These are phyloP conservation scores for Brassicogethes aeneus DNA, from an alignment of 2,888 invertebrate species.

Conservation along the genomic window DNA sequence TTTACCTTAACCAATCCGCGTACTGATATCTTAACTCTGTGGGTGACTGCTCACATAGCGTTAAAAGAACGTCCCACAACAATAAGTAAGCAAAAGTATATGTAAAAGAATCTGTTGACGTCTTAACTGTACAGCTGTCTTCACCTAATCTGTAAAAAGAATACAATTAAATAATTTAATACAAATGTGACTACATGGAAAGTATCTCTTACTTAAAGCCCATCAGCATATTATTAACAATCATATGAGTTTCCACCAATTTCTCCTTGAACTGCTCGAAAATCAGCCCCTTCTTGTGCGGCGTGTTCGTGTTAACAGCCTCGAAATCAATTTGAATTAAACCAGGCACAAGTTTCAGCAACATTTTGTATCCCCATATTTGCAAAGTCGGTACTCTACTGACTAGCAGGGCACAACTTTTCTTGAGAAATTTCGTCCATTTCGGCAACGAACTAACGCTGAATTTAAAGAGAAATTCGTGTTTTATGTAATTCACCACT, in stretches of 20 bases:
- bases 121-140: slow-evolving; percentile 47
- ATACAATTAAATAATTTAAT: slow-evolving; percentile 9
- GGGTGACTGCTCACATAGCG: slow-evolving; percentile 56
- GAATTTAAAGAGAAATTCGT: slow-evolving; percentile 26
- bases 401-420: slow-evolving; percentile 36
- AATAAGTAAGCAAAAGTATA: slow-evolving; percentile 62
- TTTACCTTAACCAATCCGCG: slow-evolving; percentile 55
- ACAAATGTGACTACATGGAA: too few species aligned
- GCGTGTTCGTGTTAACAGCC: slow-evolving; percentile 38
- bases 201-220: slow-evolving; percentile 43
- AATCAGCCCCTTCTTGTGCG: slow-evolving; percentile 37
- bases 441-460: slow-evolving; percentile 29
- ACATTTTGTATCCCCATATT: slow-evolving; percentile 42
- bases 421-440: slow-evolving; percentile 37
- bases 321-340: slow-evolving; percentile 42
- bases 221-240: slow-evolving; percentile 45
- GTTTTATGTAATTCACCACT: slow-evolving; percentile 23
- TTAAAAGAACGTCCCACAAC: slow-evolving; percentile 59
- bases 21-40: slow-evolving; percentile 66
- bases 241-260: slow-evolving; percentile 37
- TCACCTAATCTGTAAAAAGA: slow-evolving; percentile 48
- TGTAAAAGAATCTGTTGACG: slow-evolving; percentile 46
- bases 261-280: slow-evolving; percentile 40
- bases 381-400: slow-evolving; percentile 40
- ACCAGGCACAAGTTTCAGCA: slow-evolving; percentile 37